Conservation (phyloP, 2,113 vertebrate genomes). For the Otocyon megalotis region DNA sequence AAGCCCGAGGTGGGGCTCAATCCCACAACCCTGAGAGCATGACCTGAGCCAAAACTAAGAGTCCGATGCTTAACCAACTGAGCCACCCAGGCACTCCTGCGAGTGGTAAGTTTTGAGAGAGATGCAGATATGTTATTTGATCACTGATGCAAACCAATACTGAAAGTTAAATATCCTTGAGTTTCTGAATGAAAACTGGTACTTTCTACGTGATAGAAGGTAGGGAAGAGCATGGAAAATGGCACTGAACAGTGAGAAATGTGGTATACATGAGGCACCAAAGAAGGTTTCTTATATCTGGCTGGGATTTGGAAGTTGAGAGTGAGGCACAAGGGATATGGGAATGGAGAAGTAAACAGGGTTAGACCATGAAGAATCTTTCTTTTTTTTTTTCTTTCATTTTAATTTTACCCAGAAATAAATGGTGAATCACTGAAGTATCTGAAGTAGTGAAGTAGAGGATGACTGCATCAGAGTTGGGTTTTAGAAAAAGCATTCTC, state of each 20-base stretch:
- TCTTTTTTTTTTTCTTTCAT: not conserved
- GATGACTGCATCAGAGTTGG: not conserved
- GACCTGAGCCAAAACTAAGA: not conserved
- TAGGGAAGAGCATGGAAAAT: not conserved
- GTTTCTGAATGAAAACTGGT: conserved; percentile 13
- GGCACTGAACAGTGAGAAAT: not conserved
- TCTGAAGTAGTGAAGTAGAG: not conserved
- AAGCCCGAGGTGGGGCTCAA: not conserved
- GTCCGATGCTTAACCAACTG: not conserved
- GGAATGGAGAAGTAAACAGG: not conserved
- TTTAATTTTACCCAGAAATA: not conserved
- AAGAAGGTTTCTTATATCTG: not conserved
- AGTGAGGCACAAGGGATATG: not conserved
- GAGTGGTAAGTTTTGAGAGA: not conserved
- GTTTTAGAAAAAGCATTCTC: conserved; percentile 17
- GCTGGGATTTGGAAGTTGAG: conserved; percentile 22
- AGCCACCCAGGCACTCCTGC: not conserved
- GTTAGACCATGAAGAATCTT: not conserved
- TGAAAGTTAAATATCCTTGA: not conserved
- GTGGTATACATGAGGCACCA: not conserved
- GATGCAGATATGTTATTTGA: not conserved
- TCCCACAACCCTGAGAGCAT: not conserved
- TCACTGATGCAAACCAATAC: not conserved
- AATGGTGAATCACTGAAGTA: not conserved
- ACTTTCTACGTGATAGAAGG: not conserved